Conservation (phyloP, 1,140 invertebrate species). For the Penaeus chinensis region DNA sequence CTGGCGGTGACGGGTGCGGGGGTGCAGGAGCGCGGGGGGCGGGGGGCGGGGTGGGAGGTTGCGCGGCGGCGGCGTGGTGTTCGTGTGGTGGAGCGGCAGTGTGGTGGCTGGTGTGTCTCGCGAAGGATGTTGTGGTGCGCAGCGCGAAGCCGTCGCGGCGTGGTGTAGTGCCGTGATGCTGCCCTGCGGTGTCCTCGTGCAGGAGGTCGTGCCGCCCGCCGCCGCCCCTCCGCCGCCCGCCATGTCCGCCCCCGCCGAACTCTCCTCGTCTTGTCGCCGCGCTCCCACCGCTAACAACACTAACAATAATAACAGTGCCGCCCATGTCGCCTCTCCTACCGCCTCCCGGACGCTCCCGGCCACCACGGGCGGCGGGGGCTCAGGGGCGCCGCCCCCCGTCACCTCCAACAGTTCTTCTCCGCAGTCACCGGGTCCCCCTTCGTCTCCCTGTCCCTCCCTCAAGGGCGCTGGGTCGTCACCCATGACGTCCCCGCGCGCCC, state of each 20-base stretch:
- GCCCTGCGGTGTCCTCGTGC: constrained; percentile 5
- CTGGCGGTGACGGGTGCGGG: constrained; percentile 11
- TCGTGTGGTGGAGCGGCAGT: constrained; percentile 22
- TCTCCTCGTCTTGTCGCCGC: neutral
- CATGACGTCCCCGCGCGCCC: constrained; percentile 13
- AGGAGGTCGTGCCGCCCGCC: constrained; percentile 6
- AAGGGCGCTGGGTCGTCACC: constrained; percentile 2
- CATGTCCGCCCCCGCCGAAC: constrained; percentile 3
- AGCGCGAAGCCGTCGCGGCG: constrained; percentile 36
- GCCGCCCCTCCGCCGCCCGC: neutral
- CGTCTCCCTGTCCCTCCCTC: constrained; percentile 6
- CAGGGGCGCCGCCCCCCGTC: constrained; percentile 28
- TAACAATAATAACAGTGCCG: constrained; percentile 17
- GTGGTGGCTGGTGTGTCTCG: constrained; percentile 35
- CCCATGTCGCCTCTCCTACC: constrained; percentile 17
- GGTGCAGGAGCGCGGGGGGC: constrained; percentile 8
- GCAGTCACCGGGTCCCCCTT: constrained; percentile 23
- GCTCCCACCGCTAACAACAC: neutral
- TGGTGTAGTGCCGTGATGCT: constrained; percentile 27
- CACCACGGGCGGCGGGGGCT: constrained; percentile 15
- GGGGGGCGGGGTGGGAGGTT: constrained; percentile 1
- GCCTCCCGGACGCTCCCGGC: neutral
- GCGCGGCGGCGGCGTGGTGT: neutral
- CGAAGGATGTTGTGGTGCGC: constrained; percentile 35
- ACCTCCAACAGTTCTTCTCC: constrained; percentile 14